Evolutionary conservation across 2,113 vertebrate genomes (phyloP).

Genomic region (Heterochromis multidens): DNA sequence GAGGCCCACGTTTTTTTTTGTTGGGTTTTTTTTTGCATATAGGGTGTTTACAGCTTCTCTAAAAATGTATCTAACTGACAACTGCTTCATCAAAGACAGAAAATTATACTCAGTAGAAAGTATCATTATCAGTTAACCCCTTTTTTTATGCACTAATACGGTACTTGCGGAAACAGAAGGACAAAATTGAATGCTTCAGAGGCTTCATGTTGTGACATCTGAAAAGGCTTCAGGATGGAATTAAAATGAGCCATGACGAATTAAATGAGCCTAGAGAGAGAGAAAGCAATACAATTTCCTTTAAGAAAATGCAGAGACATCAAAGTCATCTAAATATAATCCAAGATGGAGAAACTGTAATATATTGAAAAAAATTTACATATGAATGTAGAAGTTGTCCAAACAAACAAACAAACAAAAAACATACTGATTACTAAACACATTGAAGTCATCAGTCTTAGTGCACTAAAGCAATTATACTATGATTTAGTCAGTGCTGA

Average conservation of each 20-base stretch:
- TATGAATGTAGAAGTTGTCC: not conserved
- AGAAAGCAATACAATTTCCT: not conserved
- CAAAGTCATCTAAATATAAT: constrained; percentile 4
- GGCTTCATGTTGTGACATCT: not conserved
- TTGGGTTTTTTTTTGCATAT: too few relatives aligned
- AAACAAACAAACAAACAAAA: not conserved
- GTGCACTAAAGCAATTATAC: not conserved
- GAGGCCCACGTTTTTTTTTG: too few relatives aligned
- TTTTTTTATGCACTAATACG: constrained; percentile 1
- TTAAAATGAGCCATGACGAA: constrained; percentile 25
- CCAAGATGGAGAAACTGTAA: not conserved
- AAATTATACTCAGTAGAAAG: not conserved
- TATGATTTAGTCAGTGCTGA: not conserved
- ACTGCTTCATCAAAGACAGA: not conserved
- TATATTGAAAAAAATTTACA: not conserved
- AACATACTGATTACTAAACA: not conserved
- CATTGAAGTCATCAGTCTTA: not conserved
- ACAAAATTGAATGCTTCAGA: not conserved
- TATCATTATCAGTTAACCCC: not conserved
- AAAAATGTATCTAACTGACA: not conserved
- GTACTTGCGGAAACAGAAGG: not conserved
- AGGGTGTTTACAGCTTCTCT: not conserved
- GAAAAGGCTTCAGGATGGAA: constrained; percentile 13
- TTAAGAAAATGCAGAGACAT: constrained; percentile 11
- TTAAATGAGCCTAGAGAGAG: not conserved